Evolutionary conservation across 1,140 invertebrate genomes (phyloP), one percentile per base, ranked within the genome.

Genomic region (Ephestia elutella): DNA sequence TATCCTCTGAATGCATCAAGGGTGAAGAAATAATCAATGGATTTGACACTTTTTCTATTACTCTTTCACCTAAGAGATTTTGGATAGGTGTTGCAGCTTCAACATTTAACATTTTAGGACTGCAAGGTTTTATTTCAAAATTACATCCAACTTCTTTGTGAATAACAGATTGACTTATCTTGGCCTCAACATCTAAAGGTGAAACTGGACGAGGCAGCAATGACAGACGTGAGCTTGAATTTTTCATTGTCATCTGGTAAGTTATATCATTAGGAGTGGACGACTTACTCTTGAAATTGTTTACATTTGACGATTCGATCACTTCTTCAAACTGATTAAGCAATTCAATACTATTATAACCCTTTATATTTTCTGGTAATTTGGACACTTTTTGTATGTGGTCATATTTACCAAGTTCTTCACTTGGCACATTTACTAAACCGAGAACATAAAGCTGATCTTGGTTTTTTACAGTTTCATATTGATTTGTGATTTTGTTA

Each of bases 71-170:
- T 54, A 84, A 59, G 57, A 86, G 60, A 70, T 71, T 84, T 66
- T 82, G 75, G 15, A 80, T 71, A 50, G 86, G 82, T 55, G 86
- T 71, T 10, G 83, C 83, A 50, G 83, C 60, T 71, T 88, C 82
- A 49, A 81, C 84, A 78, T 85, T 86, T 60, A 88, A 66, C 78
- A 86, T 83, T 75, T 82, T 77, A 25, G 89, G 89, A 74, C 87
- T 89, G 63, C 85, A 89, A 25, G 87, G 89, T 63, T 85, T 88
- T 60, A 90, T 89, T 82, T 90, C 89, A 81, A 90, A 89, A 71
- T 90, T 90, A 69, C 87, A 89, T 17, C 87, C 81, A 49, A 89
- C 89, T 68, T 90, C 89, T 75, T 90, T 90, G 57, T 89, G 88
- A 65, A 90, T 90, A 17, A 90, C 80, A 30, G 89, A 90, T 62